A percentile compares a stretch with the other conserved stretches of the same genome.
Evolutionary conservation across 2,113 vertebrate genomes (phyloP).

Genomic region (Thomomys bottae): DNA sequence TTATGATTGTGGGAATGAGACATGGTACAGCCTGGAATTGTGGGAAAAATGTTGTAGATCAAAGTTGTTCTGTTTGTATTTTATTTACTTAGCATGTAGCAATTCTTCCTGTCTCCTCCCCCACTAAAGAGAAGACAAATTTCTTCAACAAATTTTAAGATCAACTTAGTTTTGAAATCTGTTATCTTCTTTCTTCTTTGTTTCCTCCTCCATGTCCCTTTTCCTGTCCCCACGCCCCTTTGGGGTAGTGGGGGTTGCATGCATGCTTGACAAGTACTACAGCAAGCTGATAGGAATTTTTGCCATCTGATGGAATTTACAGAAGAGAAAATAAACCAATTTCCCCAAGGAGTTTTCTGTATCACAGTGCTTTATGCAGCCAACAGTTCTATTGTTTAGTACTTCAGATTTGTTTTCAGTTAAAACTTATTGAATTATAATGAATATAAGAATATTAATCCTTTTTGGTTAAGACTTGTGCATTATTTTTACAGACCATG

Average conservation of each 20-base stretch:
- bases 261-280: no score
- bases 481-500: constrained; percentile 43
- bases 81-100: neutral
- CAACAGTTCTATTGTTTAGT: neutral
- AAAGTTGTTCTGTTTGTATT: neutral
- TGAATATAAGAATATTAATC: constrained; percentile 1
- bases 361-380: neutral
- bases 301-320: neutral
- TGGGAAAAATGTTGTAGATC: no score
- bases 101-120: neutral
- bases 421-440: constrained; percentile 13
- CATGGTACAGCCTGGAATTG: neutral
- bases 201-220: neutral
- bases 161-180: neutral
- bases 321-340: neutral
- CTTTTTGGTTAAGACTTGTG: constrained; percentile 25
- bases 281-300: neutral
- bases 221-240: neutral
- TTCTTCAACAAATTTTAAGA: constrained; percentile 7
- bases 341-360: neutral
- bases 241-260: no score
- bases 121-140: neutral
- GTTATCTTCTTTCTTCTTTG: no score
- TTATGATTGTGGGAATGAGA: neutral
- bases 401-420: neutral